Conservation (phyloP, 2,113 vertebrate species). For the Rattus norvegicus region DNA sequence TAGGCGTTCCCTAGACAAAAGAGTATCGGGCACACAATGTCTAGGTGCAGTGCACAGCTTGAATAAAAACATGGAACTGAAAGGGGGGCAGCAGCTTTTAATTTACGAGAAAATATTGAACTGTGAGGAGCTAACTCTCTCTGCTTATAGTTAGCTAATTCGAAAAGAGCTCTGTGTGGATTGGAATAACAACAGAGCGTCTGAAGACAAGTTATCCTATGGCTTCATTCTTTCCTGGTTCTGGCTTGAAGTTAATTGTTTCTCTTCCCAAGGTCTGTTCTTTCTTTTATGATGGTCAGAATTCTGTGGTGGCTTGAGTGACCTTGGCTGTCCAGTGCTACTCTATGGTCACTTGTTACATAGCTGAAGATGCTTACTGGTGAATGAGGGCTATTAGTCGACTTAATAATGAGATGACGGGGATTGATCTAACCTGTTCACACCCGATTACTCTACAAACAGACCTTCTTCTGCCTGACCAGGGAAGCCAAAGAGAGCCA, state of each 20-base stretch:
- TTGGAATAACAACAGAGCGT: background rate
- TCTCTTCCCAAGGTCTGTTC: background rate
- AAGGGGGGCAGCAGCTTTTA: background rate
- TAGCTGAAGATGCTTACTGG: background rate
- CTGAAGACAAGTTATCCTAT: background rate
- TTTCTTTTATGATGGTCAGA: slow-evolving; percentile 1
- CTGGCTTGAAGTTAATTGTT: background rate
- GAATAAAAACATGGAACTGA: background rate
- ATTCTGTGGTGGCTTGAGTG: background rate
- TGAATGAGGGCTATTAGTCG: slow-evolving; percentile 11
- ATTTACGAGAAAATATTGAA: background rate
- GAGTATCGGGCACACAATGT: background rate
- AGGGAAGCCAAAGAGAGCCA: background rate
- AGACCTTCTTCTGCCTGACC: background rate
- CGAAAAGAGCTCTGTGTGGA: background rate
- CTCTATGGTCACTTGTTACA: background rate
- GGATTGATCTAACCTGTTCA: background rate
- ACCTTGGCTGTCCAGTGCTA: background rate
- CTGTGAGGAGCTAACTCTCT: background rate
- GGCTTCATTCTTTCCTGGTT: background rate
- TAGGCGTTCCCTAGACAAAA: background rate
- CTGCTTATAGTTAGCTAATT: background rate
- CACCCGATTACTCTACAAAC: background rate
- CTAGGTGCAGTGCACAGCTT: background rate
- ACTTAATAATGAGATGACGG: background rate